Evolutionary conservation across 35 echinoderm and acorn worm species (phyloP), one percentile per base, ranked within the genome.

Genomic region (Heliocidaris tuberculata): DNA sequence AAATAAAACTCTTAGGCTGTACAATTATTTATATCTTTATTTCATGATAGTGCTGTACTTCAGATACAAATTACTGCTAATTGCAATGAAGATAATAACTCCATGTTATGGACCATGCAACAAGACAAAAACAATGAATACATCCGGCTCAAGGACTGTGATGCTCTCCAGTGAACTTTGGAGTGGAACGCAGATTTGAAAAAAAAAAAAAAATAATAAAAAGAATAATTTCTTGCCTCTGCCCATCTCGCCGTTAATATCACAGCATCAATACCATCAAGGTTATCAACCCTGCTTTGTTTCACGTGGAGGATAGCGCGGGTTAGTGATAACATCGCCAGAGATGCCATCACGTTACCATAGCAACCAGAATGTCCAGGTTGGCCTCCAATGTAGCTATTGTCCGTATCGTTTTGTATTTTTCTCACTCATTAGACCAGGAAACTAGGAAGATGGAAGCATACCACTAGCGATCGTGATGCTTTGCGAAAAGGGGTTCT

Each of bases 321-420:
- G 65, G 65, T 78, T 78, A 78, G 65, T 78, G 65, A 78, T 78
- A 78, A 78, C 65, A 78, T 78, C 65, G 21, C 65, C 27, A 78
- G 21, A 27, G 65, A 78, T 78, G 65, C 65, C 65, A 78, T 78
- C 65, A 19, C 65, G 65, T 78, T 27, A n/a, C 21, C 65, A 78
- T n/a, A 78, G 65, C 65, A 78, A 78, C 65, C 21, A 78, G 65
- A 42, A 78, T 78, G 65, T 24, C 8, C 21, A 78, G 65, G 27
- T 78, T 78, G 65, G 65, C 7, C 65, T 78, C 19, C 27, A 7
- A 19, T 5, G 4, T 78, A 7, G 65, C 65, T 78, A 78, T 78
- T 78, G 65, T 78, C 65, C 65, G 21, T 78, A 78, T 78, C 65
- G 65, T 78, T 78, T 78, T 78, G 65, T 78, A 19, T 78, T 78